phyloP scores from a whole-genome alignment of 1,140 invertebrate genomes.

The Druon quercuslanigerum region DNA sequence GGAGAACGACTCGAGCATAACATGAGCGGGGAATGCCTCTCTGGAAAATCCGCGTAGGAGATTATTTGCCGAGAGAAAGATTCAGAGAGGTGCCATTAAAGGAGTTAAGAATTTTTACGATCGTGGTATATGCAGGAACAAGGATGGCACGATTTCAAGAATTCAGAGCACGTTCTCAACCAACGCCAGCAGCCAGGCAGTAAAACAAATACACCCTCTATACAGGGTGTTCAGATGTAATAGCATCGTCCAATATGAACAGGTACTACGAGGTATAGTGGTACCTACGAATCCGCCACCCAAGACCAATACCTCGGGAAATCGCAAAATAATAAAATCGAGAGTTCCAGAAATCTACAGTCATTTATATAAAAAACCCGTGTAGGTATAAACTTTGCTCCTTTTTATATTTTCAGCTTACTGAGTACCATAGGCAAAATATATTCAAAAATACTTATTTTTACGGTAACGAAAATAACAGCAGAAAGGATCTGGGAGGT shows the following conservation, averaged over 20 bases:
- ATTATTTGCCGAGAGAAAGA: slow-evolving; percentile 29
- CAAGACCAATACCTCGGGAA: slow-evolving; percentile 48
- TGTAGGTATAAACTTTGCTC: background rate
- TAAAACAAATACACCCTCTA: slow-evolving; percentile 75
- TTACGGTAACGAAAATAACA: too few species aligned
- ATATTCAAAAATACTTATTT: too few species aligned
- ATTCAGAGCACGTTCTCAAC: slow-evolving; percentile 75
- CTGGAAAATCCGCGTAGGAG: slow-evolving; percentile 40
- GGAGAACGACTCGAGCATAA: slow-evolving; percentile 29
- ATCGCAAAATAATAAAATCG: slow-evolving; percentile 41
- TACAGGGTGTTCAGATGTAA: slow-evolving; percentile 66
- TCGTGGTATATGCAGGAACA: slow-evolving; percentile 60
- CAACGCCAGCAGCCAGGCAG: slow-evolving; percentile 73
- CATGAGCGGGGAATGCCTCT: slow-evolving; percentile 24
- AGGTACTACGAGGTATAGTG: slow-evolving; percentile 43
- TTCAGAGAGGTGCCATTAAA: slow-evolving; percentile 58
- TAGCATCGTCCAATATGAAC: slow-evolving; percentile 62
- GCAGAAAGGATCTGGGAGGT: too few species aligned
- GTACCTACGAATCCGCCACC: slow-evolving; percentile 51
- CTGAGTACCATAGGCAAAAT: too few species aligned
- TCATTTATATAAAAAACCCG: slow-evolving; percentile 36
- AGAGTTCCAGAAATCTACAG: slow-evolving; percentile 42
- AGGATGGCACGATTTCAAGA: slow-evolving; percentile 72
- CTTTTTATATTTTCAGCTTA: background rate
- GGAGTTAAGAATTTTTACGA: slow-evolving; percentile 65